Evolutionary conservation across 2,113 vertebrate genomes (phyloP), one percentile per base, ranked within the genome.

Genomic region (Psettodes erumei): DNA sequence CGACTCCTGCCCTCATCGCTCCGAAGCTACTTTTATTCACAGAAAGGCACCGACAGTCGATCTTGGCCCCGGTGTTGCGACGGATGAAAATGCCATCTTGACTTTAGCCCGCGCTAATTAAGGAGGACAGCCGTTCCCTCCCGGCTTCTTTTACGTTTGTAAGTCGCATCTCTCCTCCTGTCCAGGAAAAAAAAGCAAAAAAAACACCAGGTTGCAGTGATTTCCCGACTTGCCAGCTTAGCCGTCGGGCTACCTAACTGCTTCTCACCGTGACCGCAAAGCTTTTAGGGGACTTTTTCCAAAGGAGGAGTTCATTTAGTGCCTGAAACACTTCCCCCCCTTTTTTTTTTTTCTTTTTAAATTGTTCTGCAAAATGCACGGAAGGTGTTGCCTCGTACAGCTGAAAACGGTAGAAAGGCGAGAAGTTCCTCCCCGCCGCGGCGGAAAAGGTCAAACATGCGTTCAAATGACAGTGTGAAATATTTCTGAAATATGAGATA

Each of bases 241-340:
- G 69, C 67, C 3, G 11, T 40, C 48, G 38, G 74, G 65, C 58
- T 73, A n/a, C 75, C 72, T 59, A 53, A 61, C 81, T 50, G 71
- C 71, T 58, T 77, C 58, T 77, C 53, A 53, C 64, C 68, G 71
- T 43, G 54, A 69, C 48, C 47, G 75, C 68, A 83, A 82, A 71
- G 75, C 82, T 86, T 89, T 84, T 77, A 70, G 68, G 33, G 27
- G 70, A 63, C 76, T 71, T 84, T 71, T 84, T 76, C 59, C 75
- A 81, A 86, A 77, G 35, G 53, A 83, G 71, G 50, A 51, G 48
- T 71, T 85, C 64, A 61, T 85, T 84, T 76, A 68, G 11, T 71
- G 47, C 42, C 77, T 67, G 61, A 71, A 82, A 79, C 71, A 55
- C 72, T 69, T 48, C 38, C 32, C 1, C 1, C 82, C 59, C 65